phyloP scores from a whole-genome alignment of 2,888 invertebrate genomes.

The Cephus sareptanus region DNA sequence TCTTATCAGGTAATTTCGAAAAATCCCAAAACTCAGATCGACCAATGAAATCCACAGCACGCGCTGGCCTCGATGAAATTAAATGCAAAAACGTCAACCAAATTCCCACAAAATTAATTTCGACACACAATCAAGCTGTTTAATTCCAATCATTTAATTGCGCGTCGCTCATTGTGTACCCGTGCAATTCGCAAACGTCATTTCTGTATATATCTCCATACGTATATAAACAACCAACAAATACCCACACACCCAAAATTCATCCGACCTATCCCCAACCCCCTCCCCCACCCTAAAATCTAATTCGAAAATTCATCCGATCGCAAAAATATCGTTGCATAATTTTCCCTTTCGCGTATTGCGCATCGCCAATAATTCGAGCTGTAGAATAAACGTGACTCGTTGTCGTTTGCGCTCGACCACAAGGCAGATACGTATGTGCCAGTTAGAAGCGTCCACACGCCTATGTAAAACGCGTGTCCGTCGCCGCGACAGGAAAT shows the following conservation, averaged over 20 bases:
- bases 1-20: neutral
- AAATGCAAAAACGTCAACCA: slow-evolving; percentile 11
- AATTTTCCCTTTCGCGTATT: neutral
- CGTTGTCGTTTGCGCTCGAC: neutral
- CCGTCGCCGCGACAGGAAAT: slow-evolving; percentile 31
- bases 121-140: slow-evolving; percentile 14
- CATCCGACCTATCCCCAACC: too few species aligned
- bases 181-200: neutral
- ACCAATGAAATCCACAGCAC: neutral
- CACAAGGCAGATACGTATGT: slow-evolving; percentile 9
- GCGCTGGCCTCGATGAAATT: neutral
- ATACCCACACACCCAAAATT: too few species aligned
- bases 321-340: too few species aligned
- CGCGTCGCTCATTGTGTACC: neutral
- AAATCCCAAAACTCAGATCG: neutral
- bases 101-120: slow-evolving; percentile 20
- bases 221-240: too few species aligned
- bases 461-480: slow-evolving; percentile 2
- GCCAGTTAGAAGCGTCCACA: slow-evolving; percentile 3
- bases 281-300: neutral
- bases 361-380: neutral
- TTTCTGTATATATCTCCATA: neutral
- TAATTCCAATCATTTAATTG: slow-evolving; percentile 34
- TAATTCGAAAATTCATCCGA: neutral
- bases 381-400: neutral